Conservation (phyloP, 2,888 invertebrate species). For the Nesidiocoris tenuis region DNA sequence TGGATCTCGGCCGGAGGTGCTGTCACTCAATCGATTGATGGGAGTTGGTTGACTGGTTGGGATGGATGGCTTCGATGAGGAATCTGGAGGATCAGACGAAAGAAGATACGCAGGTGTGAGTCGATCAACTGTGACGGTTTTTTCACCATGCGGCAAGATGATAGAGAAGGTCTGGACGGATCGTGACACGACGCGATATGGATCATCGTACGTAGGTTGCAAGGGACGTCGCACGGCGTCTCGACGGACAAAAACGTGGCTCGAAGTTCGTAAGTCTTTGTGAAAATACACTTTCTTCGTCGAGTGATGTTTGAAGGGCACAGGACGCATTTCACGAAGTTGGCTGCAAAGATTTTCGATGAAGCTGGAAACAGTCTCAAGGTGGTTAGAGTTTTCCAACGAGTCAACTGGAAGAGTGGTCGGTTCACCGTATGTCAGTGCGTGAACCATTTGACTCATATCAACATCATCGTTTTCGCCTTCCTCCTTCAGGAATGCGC, state of each 20-base stretch:
- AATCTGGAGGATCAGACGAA: not conserved
- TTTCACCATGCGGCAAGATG: too few relatives aligned
- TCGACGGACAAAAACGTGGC: constrained; percentile 1
- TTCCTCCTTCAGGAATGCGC: not conserved
- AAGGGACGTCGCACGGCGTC: constrained; percentile 1
- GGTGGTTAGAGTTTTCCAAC: not conserved
- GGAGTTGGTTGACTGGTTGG: not conserved
- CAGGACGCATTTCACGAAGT: not conserved
- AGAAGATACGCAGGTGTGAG: not conserved
- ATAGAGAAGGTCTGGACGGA: not conserved
- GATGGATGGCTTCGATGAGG: not conserved
- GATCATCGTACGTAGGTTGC: constrained; percentile 4
- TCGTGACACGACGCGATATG: not conserved
- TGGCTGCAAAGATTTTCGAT: not conserved
- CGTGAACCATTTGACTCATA: constrained; percentile 21
- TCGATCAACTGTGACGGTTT: not conserved
- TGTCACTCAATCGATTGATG: too few relatives aligned
- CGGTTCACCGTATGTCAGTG: constrained; percentile 50
- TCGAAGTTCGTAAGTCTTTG: not conserved
- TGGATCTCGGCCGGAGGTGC: too few relatives aligned
- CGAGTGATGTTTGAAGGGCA: not conserved
- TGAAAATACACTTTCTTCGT: not conserved
- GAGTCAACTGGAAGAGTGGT: constrained; percentile 52
- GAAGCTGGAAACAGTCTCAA: not conserved
- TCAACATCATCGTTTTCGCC: constrained; percentile 22